Base-by-base conservation (phyloP, 2,113 vertebrate genomes). In the Cariama cristata region DNA sequence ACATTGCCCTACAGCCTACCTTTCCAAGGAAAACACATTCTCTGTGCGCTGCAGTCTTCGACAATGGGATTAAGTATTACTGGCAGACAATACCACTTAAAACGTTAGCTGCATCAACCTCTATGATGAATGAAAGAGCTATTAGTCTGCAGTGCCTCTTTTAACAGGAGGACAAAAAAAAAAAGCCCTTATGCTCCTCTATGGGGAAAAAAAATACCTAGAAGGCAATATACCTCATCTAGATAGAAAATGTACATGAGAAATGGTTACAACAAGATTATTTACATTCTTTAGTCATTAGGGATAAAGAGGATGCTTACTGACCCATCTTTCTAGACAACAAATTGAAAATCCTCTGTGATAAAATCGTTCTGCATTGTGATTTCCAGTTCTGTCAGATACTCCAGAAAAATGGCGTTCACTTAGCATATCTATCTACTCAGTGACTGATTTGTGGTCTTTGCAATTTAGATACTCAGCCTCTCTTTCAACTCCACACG, bases 261-360 rank as follows among this genome's bases (percentile, higher is more conserved):
- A 92, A 94, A 96, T 97, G 75, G 68, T 83, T 95, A 59, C 89
- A 96, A 96, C 33, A 49, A 91, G 97, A 95, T 97, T 97, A 98
- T 97, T 98, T 97, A 98, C 97, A 97, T 98, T 98, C 96, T 96
- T 81, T 86, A 96, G 96, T 95, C 97, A 97, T 98, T 97, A 98
- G 64, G 88, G 81, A 97, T 98, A 98, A 98, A 98, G 93, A 96
- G 58, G 90, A 95, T 95, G 96, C 91, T 97, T 98, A 92, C 92
- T 93, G 97, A 97, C 95, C 93, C 97, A 85, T 97, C 93, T 96
- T 98, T 86, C 90, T 91, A 92, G 97, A 94, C 92, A 98, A 98
- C 84, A 97, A 97, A 98, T 97, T 98, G 97, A 98, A 98, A 98
- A 97, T 94, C 86, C 90, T 96, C 96, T 33, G 80, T 91, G 97